Percentiles rank a stretch among this genome's conserved stretches.
Evolutionary conservation across 2,797 vertebrate genomes (phyloP).

Genomic region (Streptopelia turtur): DNA sequence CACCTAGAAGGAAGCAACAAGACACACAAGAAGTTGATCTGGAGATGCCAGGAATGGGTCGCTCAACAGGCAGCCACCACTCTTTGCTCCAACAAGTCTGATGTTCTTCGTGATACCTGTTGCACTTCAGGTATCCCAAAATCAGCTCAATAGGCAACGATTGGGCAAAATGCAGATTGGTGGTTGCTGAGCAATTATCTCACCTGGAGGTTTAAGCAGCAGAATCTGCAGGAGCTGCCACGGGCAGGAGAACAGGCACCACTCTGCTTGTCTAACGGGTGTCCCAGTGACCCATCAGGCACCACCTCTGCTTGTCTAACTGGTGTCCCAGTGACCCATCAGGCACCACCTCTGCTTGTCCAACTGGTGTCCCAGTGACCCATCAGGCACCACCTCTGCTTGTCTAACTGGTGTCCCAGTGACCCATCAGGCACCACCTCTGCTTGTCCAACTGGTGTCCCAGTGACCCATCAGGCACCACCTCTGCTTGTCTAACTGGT

Average conservation of each 20-base stretch:
- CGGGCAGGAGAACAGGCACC: neutral
- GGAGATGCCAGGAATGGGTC: neutral
- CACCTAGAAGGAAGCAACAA: constrained; percentile 78
- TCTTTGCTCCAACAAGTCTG: neutral
- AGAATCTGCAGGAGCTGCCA: neutral
- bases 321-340: neutral
- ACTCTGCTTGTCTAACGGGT: too few species aligned
- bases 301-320: too few species aligned
- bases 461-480: neutral
- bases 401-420: neutral
- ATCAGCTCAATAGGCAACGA: neutral
- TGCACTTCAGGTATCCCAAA: rapidly evolving
- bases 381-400: too few species aligned
- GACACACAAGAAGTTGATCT: neutral
- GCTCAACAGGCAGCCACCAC: rapidly evolving
- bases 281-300: neutral
- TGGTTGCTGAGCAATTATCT: neutral
- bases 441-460: neutral
- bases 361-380: neutral
- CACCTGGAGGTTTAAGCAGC: neutral
- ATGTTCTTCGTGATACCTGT: neutral
- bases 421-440: neutral
- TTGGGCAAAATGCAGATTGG: neutral
- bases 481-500: too few species aligned
- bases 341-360: too few species aligned